Conservation (phyloP, 1,140 invertebrate species). For the Drosophila auraria region DNA sequence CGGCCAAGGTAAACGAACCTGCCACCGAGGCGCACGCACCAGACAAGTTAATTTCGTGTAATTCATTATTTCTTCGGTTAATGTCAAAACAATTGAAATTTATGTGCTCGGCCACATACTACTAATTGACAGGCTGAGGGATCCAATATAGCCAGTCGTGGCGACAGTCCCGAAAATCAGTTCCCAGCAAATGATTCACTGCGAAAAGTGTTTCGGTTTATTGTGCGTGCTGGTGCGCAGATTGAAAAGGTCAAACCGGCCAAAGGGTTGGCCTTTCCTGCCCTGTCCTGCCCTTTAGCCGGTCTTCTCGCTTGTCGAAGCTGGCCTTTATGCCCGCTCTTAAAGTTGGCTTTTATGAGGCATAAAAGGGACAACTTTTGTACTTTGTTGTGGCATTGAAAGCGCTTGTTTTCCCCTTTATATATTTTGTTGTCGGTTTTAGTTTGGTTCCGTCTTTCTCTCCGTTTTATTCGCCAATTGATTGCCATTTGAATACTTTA, state of each 20-base stretch:
- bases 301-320: slow-evolving; percentile 3
- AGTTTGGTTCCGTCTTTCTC: slow-evolving; percentile 25
- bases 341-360: slow-evolving; percentile 46
- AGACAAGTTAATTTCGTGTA: slow-evolving; percentile 55
- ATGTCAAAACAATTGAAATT: slow-evolving; percentile 60
- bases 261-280: slow-evolving; percentile 28
- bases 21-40: slow-evolving; percentile 28
- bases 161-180: slow-evolving; percentile 29
- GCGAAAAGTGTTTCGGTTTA: slow-evolving; percentile 41
- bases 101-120: slow-evolving; percentile 36
- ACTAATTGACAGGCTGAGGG: slow-evolving; percentile 50
- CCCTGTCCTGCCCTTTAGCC: slow-evolving; percentile 23
- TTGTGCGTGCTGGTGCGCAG: slow-evolving; percentile 42
- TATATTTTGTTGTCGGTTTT: slow-evolving; percentile 32
- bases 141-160: slow-evolving; percentile 18
- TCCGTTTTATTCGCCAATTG: slow-evolving; percentile 41
- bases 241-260: slow-evolving; percentile 54
- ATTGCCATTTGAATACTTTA: slow-evolving; percentile 52
- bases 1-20: slow-evolving; percentile 21
- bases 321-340: slow-evolving; percentile 38
- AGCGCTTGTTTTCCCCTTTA: slow-evolving; percentile 30
- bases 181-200: slow-evolving; percentile 32
- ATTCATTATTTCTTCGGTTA: slow-evolving; percentile 51
- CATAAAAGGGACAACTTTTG: slow-evolving; percentile 52
- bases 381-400: slow-evolving; percentile 43